Base-by-base conservation (phyloP, 2,797 vertebrate species). In the Thunnus albacares region DNA sequence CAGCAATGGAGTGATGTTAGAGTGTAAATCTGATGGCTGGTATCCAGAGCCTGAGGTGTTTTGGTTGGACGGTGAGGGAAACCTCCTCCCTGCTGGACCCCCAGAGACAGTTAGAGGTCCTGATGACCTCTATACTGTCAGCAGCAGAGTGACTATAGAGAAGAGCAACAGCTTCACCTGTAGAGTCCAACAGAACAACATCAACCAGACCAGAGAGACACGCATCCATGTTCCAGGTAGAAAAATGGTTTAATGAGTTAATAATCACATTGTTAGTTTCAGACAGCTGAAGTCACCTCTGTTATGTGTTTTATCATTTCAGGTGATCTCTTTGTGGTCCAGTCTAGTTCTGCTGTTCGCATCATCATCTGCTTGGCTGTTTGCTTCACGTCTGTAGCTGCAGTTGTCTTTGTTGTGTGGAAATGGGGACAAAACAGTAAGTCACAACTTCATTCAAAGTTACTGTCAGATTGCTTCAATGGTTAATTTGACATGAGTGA, bases 141-240 rank as follows among this genome's bases (percentile, higher is more conserved):
- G 72, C 65, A 83, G 76, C 55, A 77, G 62, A 66, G 60, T 75
- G 14, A 61, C 60, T 41, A 71, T 82, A 55, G 61, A 78, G 62
- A 65, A 74, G 30, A 66, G 57, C 55, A 60, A 51, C 65, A 83
- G 4, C 60, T 38, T 75, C 45, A 75, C 65, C 59, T 82, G 81
- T 8, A 79, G 71, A 79, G 49, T 80, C 63, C 72, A 83, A 3
- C 72, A 76, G 81, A 56, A 33, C 4, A 17, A 28, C 57, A 59
- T 1, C 60, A 68, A 56, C 53, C 76, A 82, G 76, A 79, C 0
- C 76, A 76, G 41, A 66, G 76, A 82, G 1, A 58, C 77, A 6
- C 33, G 28, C 11, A 7, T 67, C 8, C 0, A 53, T 18, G 51
- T 84, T 64, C 63, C 71, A 49, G 71, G 71, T 74, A 13, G 2